Base-by-base conservation (phyloP, 1,140 invertebrate genomes). In the Lordiphosa collinella region DNA sequence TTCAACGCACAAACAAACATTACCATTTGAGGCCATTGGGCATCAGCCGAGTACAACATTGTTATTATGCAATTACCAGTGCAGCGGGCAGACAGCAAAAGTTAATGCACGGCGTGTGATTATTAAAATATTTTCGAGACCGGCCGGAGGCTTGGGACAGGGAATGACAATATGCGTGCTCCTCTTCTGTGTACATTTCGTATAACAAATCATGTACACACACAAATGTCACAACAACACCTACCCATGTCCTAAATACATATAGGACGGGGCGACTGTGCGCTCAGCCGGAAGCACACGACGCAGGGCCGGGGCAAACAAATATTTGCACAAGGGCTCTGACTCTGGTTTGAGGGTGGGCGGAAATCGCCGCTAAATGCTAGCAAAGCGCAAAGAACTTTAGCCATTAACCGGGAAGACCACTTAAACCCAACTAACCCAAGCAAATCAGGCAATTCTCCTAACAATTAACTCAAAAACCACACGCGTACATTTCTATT, bases 171-270 rank as follows among this genome's bases (percentile, higher is more conserved):
- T 14, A 6, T 14, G 14, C 47, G 29, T 32, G 38, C n/a, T 14
- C 11, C 11, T 13, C 53, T 48, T 13, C 22, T 51, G 54, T 56
- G 62, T 73, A 50, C 57, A 51, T 60, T 73, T 63, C 59, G 58
- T 69, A 85, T 85, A 73, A 85, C 79, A 84, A 84, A 84, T 84
- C 79, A 69, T 78, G 63, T 78, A 66, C 73, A 84, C 73, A 84
- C 78, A 85, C 73, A 84, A 29, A 61, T 68, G 68, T 71, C 68
- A 65, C 52, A 68, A 56, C 49, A 69, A 70, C 67, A 63, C 67
- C 67, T 70, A 55, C 64, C 11, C 4, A 46, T 11, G 35, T 9
- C 25, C 40, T 29, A 16, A 54, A 29, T 41, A 53, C 8, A 43
- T n/a, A 38, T 11, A 29, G 18, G n/a, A 11, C 35, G 48, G 14